Conservation (phyloP, 2,113 vertebrate species). For the Pseudopipra pipra region DNA sequence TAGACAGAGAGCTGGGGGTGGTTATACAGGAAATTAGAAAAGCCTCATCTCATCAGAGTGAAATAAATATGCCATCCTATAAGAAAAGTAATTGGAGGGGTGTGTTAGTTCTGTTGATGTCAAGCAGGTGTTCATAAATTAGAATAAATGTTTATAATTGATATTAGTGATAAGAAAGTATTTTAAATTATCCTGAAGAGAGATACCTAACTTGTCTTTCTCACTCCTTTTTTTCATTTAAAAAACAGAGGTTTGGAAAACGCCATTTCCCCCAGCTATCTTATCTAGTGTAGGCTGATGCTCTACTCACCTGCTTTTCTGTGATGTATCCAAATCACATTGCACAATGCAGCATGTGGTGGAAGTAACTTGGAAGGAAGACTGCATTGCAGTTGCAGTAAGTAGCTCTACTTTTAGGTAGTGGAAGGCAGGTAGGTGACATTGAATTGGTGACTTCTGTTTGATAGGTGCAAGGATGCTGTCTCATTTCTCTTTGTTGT, state of each 20-base stretch:
- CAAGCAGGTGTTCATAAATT: conserved; percentile 73
- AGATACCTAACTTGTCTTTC: not conserved
- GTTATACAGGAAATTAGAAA: conserved; percentile 78
- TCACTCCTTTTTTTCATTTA: not conserved
- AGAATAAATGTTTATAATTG: conserved; percentile 62
- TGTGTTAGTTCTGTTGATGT: conserved; percentile 68
- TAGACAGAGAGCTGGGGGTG: conserved; percentile 62
- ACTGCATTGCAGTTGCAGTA: not conserved
- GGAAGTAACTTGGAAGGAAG: not conserved
- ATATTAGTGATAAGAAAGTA: conserved; percentile 49
- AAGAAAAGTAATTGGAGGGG: conserved; percentile 67
- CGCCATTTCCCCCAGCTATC: not conserved
- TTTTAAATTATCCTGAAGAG: conserved; percentile 17
- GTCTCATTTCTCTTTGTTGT: not conserved
- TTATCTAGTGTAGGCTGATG: not conserved
- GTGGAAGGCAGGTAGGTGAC: not conserved
- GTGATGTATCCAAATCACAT: not conserved
- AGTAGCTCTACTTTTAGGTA: not conserved
- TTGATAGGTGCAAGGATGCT: not conserved
- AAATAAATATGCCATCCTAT: conserved; percentile 71
- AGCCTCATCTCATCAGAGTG: conserved; percentile 55
- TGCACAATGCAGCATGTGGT: not conserved
- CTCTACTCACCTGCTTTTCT: not conserved
- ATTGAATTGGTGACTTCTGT: not conserved
- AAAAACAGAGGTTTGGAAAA: not conserved